phyloP scores from a whole-genome alignment of 2,797 vertebrate species.

The Neomorphus geoffroyi region DNA sequence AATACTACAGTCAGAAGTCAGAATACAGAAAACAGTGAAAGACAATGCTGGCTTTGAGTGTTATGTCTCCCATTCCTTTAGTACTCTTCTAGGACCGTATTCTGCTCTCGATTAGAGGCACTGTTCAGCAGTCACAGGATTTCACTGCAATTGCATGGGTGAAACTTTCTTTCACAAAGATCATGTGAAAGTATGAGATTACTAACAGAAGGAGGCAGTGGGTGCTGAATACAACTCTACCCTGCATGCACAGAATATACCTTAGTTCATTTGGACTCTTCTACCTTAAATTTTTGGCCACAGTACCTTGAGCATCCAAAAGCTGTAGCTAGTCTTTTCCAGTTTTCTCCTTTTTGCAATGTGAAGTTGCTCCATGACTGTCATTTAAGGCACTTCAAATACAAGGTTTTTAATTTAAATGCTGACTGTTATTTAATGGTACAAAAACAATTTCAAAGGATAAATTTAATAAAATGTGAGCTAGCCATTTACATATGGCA shows the following conservation, averaged over 20 bases:
- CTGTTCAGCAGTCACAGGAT: not conserved
- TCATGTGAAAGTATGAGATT: not conserved
- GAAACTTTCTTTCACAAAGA: not conserved
- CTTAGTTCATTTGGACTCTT: not conserved
- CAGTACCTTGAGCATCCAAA: not conserved
- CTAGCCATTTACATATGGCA: constrained; percentile 1
- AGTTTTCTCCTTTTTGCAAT: not conserved
- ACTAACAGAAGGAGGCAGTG: not conserved
- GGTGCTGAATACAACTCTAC: not conserved
- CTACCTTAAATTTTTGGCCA: not conserved
- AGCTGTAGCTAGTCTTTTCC: not conserved
- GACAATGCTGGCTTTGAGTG: not conserved
- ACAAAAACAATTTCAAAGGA: not conserved
- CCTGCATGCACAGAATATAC: not conserved
- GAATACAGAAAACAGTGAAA: not conserved
- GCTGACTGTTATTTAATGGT: not conserved
- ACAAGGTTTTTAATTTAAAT: not conserved
- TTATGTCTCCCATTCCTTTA: not conserved
- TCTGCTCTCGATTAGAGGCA: not conserved
- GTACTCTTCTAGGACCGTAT: not conserved
- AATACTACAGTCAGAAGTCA: not conserved
- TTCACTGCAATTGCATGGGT: not conserved
- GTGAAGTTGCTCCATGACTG: not conserved
- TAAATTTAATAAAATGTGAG: constrained; percentile 14
- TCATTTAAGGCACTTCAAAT: not conserved